These are phyloP conservation scores for Liolophura sinensis DNA, from an alignment of 1,140 invertebrate species.

Conservation along the genomic window DNA sequence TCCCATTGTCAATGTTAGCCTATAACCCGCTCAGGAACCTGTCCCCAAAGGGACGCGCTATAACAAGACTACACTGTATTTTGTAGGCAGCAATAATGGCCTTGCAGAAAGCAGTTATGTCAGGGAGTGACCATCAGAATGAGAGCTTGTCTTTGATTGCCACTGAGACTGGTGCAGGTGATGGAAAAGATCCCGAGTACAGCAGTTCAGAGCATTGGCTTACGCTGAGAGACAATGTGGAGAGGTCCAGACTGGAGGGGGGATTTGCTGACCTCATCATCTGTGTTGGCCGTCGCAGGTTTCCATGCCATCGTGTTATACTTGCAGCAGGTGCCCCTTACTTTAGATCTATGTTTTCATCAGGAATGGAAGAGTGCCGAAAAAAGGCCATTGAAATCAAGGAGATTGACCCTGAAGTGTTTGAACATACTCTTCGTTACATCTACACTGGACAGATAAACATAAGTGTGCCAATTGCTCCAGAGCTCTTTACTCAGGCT, in stretches of 20 bases:
- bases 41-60: too few relatives aligned
- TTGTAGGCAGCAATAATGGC: too few relatives aligned
- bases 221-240: conserved; percentile 43
- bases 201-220: conserved; percentile 39
- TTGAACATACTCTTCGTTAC: conserved; percentile 46
- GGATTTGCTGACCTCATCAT: conserved; percentile 47
- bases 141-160: too few relatives aligned
- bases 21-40: too few relatives aligned
- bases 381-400: conserved; percentile 43
- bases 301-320: conserved; percentile 48
- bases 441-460: conserved; percentile 50
- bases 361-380: conserved; percentile 49
- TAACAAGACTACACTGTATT: too few relatives aligned
- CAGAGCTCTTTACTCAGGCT: conserved; percentile 47
- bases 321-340: conserved; percentile 48
- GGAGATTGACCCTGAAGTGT: conserved; percentile 42
- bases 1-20: too few relatives aligned
- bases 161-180: too few relatives aligned
- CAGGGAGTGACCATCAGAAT: too few relatives aligned
- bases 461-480: conserved; percentile 35
- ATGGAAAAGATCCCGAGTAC: conserved; percentile 7
- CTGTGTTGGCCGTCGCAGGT: conserved; percentile 33
- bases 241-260: conserved; percentile 36
- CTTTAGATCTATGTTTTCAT: conserved; percentile 52
- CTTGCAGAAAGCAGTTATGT: too few relatives aligned